A percentile compares a stretch with the other conserved stretches of the same genome.
phyloP scores from a whole-genome alignment of 2,888 invertebrate genomes.

The Eumerus sabulonum region DNA sequence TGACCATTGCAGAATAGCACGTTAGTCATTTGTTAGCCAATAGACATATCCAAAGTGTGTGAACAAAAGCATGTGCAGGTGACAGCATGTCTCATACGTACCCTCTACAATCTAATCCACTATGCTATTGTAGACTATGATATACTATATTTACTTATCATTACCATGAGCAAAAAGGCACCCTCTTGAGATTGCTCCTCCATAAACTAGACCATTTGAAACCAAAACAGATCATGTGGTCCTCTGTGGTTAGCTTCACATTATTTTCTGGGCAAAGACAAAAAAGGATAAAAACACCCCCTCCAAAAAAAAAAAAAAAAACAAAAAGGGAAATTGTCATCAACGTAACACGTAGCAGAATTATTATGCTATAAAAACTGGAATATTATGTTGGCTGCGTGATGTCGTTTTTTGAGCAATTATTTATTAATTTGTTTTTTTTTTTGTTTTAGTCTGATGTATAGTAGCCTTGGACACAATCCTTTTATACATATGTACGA shows the following conservation, averaged over 20 bases:
- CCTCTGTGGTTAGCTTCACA: constrained; percentile 49
- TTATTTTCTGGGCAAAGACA: constrained; percentile 4
- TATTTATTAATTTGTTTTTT: constrained; percentile 11
- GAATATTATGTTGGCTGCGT: constrained; percentile 63
- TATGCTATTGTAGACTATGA: constrained; percentile 44
- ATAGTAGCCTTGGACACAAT: constrained; percentile 15
- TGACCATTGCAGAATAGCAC: constrained; percentile 36
- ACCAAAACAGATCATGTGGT: constrained; percentile 50
- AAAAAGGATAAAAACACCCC: neutral
- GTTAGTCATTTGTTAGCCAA: constrained; percentile 50
- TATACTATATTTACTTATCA: constrained; percentile 66
- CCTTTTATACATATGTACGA: constrained; percentile 22
- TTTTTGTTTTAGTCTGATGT: neutral
- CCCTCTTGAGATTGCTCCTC: constrained; percentile 43
- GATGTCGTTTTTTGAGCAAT: constrained; percentile 46
- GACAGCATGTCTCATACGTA: constrained; percentile 40
- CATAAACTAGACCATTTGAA: constrained; percentile 69
- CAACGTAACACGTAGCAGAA: constrained; percentile 60
- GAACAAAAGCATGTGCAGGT: constrained; percentile 46
- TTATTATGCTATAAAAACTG: constrained; percentile 59
- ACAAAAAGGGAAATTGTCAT: constrained; percentile 11
- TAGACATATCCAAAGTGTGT: constrained; percentile 35
- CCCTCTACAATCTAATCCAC: constrained; percentile 24
- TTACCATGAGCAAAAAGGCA: constrained; percentile 61
- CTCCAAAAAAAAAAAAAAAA: neutral